A percentile compares a stretch with the other conserved stretches of the same genome.
Evolutionary conservation across 1,140 invertebrate genomes (phyloP).

Genomic region (Acromyrmex heyeri): DNA sequence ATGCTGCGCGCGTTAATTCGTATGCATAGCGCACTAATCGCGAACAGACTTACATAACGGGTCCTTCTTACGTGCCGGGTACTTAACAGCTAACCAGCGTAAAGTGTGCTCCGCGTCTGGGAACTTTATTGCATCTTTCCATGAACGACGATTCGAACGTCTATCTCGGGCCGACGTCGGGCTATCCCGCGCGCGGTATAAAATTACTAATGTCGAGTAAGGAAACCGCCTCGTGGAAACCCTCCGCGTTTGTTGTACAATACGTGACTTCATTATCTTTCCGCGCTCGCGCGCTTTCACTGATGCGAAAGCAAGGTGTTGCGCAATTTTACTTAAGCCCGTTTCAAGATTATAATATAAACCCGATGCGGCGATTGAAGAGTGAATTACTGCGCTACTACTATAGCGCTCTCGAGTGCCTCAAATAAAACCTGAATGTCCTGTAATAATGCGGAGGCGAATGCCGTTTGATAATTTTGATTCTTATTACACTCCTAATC

Average conservation of each 20-base stretch:
- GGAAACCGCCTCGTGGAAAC: slow-evolving; percentile 64
- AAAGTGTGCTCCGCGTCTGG: slow-evolving; percentile 53
- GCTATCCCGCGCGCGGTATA: slow-evolving; percentile 43
- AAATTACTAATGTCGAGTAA: slow-evolving; percentile 69
- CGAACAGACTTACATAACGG: slow-evolving; percentile 51
- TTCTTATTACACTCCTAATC: slow-evolving; percentile 35
- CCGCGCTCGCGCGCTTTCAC: slow-evolving; percentile 65
- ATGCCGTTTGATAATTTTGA: slow-evolving; percentile 29
- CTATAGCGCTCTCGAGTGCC: not conserved
- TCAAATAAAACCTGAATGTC: slow-evolving; percentile 43
- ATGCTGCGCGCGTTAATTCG: slow-evolving; percentile 58
- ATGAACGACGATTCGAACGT: slow-evolving; percentile 60
- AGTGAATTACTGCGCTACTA: slow-evolving; percentile 34
- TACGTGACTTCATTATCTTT: slow-evolving; percentile 70
- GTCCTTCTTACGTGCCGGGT: slow-evolving; percentile 56
- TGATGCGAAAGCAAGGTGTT: slow-evolving; percentile 60
- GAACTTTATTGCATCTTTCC: slow-evolving; percentile 66
- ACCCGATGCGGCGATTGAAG: slow-evolving; percentile 49
- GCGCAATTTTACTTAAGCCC: slow-evolving; percentile 55
- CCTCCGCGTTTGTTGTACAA: slow-evolving; percentile 49
- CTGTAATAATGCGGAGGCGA: slow-evolving; percentile 49
- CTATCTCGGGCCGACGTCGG: slow-evolving; percentile 47
- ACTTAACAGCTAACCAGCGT: slow-evolving; percentile 62
- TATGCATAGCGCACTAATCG: slow-evolving; percentile 60
- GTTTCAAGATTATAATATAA: slow-evolving; percentile 64